These are phyloP conservation scores for Drosophila funebris DNA, from an alignment of 1,140 invertebrate species.

Conservation along the genomic window DNA sequence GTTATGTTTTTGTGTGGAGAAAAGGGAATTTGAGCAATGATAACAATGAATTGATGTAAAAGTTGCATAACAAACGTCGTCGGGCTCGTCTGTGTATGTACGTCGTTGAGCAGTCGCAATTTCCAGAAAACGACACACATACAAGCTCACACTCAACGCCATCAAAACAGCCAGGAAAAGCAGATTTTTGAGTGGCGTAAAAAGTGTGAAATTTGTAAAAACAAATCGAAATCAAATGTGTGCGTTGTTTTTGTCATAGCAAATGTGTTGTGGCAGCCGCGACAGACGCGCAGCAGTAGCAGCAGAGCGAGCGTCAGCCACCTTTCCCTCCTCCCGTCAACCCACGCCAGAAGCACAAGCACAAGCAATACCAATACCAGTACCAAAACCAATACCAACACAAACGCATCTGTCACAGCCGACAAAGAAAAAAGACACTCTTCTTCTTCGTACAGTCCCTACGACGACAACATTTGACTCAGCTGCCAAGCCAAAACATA, in stretches of 20 bases:
- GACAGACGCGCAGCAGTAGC: constrained; percentile 52
- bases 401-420: constrained; percentile 45
- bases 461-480: constrained; percentile 50
- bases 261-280: constrained; percentile 60
- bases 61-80: constrained; percentile 74
- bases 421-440: constrained; percentile 68
- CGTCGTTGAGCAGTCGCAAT: constrained; percentile 42
- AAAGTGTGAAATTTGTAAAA: constrained; percentile 51
- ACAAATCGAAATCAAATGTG: constrained; percentile 51
- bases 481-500: constrained; percentile 43
- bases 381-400: constrained; percentile 24
- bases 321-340: constrained; percentile 26
- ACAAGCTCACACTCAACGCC: constrained; percentile 37
- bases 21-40: constrained; percentile 44
- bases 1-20: constrained; percentile 47
- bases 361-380: not conserved
- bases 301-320: constrained; percentile 41
- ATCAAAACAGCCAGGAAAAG: constrained; percentile 48
- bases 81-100: constrained; percentile 49
- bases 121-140: constrained; percentile 74
- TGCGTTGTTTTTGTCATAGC: constrained; percentile 48
- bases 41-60: constrained; percentile 69
- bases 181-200: constrained; percentile 52
- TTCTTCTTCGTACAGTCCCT: constrained; percentile 78
- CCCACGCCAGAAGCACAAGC: constrained; percentile 21